A percentile compares a stretch with the other conserved stretches of the same genome.
These are phyloP conservation scores for Aethes cnicana DNA, from an alignment of 2,888 invertebrate species.

Conservation along the genomic window DNA sequence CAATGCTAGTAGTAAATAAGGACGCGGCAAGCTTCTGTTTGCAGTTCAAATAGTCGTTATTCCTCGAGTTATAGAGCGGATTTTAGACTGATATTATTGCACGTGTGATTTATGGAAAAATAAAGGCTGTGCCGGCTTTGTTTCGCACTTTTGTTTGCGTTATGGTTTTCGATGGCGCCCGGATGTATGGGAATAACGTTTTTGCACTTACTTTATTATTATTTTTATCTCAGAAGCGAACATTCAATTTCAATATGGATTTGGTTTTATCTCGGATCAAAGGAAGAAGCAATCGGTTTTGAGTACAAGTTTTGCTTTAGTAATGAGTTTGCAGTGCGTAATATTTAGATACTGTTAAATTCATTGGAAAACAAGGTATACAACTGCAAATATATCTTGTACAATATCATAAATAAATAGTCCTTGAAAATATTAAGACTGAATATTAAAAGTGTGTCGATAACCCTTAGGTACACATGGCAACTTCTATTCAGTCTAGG, in stretches of 20 bases:
- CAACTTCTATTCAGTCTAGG: too few relatives aligned
- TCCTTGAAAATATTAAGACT: too few relatives aligned
- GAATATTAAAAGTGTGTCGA: too few relatives aligned
- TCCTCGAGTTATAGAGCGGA: constrained; percentile 31
- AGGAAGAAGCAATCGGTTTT: too few relatives aligned
- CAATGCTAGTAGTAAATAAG: constrained; percentile 46
- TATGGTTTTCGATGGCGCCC: constrained; percentile 28
- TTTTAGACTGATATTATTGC: constrained; percentile 32
- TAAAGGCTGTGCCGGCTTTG: constrained; percentile 35
- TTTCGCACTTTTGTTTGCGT: constrained; percentile 36
- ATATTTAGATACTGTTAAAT: too few relatives aligned
- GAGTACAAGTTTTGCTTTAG: too few relatives aligned
- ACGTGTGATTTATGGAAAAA: constrained; percentile 27
- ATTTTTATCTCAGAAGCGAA: background rate
- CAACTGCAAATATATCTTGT: too few relatives aligned
- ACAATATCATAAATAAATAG: too few relatives aligned
- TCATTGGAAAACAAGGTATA: too few relatives aligned
- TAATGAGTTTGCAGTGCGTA: too few relatives aligned
- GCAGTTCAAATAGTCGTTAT: constrained; percentile 36
- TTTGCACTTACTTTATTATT: constrained; percentile 9
- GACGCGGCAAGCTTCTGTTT: constrained; percentile 40
- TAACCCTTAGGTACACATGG: too few relatives aligned
- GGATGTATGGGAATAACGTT: constrained; percentile 11
- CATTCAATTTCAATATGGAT: background rate
- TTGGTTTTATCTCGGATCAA: too few relatives aligned